Conservation (phyloP, 2,888 invertebrate genomes). For the Standfussiana lucernea region DNA sequence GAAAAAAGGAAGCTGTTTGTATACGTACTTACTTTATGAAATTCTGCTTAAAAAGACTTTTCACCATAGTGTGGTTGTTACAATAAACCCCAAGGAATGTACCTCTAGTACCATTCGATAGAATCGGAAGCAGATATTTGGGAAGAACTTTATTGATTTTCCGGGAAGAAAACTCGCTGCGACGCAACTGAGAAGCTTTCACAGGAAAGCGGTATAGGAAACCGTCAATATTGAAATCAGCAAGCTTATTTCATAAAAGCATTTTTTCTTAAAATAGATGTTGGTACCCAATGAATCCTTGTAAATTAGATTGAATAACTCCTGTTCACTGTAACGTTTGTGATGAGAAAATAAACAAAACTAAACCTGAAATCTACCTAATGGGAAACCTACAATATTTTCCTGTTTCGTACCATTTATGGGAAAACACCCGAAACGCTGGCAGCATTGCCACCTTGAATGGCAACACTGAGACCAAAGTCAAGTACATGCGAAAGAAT, state of each 20-base stretch:
- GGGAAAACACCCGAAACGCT: neutral
- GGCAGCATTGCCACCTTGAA: neutral
- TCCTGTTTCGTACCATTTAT: neutral
- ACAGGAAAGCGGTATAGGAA: neutral
- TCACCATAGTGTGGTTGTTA: neutral
- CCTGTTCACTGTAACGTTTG: too few relatives aligned
- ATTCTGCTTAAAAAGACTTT: neutral
- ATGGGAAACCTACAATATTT: neutral
- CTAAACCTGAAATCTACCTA: too few relatives aligned
- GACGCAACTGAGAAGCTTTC: neutral
- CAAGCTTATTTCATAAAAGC: neutral
- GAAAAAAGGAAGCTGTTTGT: neutral
- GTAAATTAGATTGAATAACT: too few relatives aligned
- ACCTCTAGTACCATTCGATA: neutral
- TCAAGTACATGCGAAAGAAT: neutral
- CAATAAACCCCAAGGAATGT: neutral
- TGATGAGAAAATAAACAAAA: too few relatives aligned
- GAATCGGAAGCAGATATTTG: neutral
- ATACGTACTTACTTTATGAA: neutral
- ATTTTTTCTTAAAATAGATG: neutral
- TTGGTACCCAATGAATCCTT: neutral
- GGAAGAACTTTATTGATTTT: neutral
- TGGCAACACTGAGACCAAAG: neutral
- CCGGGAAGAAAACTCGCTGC: slow-evolving; percentile 12
- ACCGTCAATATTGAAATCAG: neutral